A percentile compares a stretch with the other conserved stretches of the same genome.
Conservation (phyloP, 2,888 invertebrate species). For the Athalia cordata region DNA sequence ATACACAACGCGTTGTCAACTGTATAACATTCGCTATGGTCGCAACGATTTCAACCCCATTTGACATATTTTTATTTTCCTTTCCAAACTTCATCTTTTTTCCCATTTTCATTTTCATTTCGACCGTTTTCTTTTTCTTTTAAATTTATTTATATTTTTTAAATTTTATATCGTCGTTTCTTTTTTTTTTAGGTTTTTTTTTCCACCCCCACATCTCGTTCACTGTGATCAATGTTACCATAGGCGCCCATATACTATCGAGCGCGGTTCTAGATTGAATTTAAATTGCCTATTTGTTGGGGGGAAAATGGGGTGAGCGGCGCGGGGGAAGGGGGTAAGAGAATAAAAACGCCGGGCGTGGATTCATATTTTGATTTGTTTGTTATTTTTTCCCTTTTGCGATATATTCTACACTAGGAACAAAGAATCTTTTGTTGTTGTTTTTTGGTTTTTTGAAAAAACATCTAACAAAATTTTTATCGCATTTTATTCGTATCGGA, state of each 20-base stretch:
- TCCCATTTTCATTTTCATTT: not conserved
- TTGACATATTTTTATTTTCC: not conserved
- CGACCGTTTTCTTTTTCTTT: not conserved
- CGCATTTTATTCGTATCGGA: no score
- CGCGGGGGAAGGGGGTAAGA: not conserved
- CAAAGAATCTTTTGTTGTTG: no score
- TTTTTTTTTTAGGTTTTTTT: not conserved
- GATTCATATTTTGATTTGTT: no score
- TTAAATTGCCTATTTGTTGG: constrained; percentile 28
- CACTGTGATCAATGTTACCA: constrained; percentile 11
- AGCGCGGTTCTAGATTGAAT: constrained; percentile 24
- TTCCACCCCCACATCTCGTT: not conserved
- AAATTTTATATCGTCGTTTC: not conserved
- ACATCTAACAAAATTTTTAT: no score
- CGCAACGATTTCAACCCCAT: constrained; percentile 17
- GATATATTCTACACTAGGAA: no score
- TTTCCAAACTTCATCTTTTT: not conserved
- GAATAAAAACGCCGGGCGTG: no score
- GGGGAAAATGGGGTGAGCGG: not conserved
- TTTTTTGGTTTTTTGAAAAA: no score
- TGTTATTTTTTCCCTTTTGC: no score
- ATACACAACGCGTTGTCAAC: not conserved
- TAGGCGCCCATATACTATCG: constrained; percentile 1
- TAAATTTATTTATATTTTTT: not conserved
- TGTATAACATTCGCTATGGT: not conserved